Base-by-base conservation (phyloP, 2,797 vertebrate genomes). In the Loris lydekkerianus region DNA sequence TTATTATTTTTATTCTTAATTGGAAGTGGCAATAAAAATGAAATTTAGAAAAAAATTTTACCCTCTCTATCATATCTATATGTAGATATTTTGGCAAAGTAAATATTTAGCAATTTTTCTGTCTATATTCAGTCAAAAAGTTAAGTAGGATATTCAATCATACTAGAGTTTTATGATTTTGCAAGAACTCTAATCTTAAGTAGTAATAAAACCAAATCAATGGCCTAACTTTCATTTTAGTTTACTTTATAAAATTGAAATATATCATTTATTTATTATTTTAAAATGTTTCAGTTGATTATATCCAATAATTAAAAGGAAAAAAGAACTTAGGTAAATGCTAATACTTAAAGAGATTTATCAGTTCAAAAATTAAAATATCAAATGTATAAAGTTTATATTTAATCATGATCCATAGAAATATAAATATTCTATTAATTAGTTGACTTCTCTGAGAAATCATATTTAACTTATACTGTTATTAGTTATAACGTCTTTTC, bases 361-460 rank as follows among this genome's bases (percentile, higher is more conserved):
- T 27, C 15, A 49, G n/a, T 60, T 34, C 10, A 86, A 92, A 10
- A 94, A 89, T 61, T 61, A 43, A 76, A 95, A 77, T 65, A 34
- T 43, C 21, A 81, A 56, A 73, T 56, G 2, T 0, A 6, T 40
- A 46, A 77, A 60, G 8, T 63, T 83, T 37, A 46, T 40, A 81
- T 85, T 81, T 40, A 73, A 49, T 88, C 88, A 63, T 78, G 21
- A 58, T 77, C 3, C 6, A 40, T 25, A 86, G 67, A 9, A 72
- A 53, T 31, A 46, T 25, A 43, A 70, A 34, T 76, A 58, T 53
- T 65, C 93, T 93, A 77, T 40, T 69, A 69, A 49, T 65, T 40
- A 46, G 10, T 43, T 65, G 37, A 46, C 13, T 46, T 86, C 63
- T 34, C 5, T 60, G 23, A 82, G 2, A 69, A 34, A 89, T 40